These are phyloP conservation scores for Apodemia zela DNA, from an alignment of 2,888 invertebrate genomes.

Conservation along the genomic window DNA sequence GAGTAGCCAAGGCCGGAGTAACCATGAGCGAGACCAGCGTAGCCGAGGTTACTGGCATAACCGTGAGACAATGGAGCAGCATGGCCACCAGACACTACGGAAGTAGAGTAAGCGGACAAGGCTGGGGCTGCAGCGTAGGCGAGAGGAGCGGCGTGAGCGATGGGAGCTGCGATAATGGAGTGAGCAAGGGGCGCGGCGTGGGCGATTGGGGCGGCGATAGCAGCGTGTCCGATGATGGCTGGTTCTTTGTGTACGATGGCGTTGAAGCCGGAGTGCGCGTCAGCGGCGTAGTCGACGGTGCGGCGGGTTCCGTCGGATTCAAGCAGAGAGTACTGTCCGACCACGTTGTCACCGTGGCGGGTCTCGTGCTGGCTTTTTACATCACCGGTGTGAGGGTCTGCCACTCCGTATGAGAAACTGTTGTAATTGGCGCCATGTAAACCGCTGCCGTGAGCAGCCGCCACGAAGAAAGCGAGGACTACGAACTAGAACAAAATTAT, in stretches of 20 bases:
- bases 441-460: slow-evolving; percentile 44
- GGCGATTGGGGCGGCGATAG: no score
- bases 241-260: slow-evolving; percentile 74
- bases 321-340: slow-evolving; percentile 70
- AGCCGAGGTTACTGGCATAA: background rate
- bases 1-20: background rate
- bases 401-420: slow-evolving; percentile 73
- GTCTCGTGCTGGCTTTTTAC: slow-evolving; percentile 71
- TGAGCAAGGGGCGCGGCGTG: slow-evolving; percentile 44
- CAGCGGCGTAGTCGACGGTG: slow-evolving; percentile 76
- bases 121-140: slow-evolving; percentile 36
- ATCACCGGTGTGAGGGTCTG: slow-evolving; percentile 74
- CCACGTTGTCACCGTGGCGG: slow-evolving; percentile 69
- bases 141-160: slow-evolving; percentile 32
- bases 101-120: slow-evolving; percentile 28
- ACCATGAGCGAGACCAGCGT: background rate
- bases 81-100: slow-evolving; percentile 37
- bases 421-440: slow-evolving; percentile 53
- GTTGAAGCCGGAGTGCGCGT: slow-evolving; percentile 72
- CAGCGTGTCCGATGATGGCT: slow-evolving; percentile 41
- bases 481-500: slow-evolving; percentile 44
- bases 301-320: slow-evolving; percentile 75
- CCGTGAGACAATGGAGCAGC: slow-evolving; percentile 31
- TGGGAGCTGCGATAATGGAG: slow-evolving; percentile 25
- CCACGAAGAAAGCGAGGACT: slow-evolving; percentile 47